Evolutionary conservation across 2,797 vertebrate genomes (phyloP).

Genomic region (Columba guinea): DNA sequence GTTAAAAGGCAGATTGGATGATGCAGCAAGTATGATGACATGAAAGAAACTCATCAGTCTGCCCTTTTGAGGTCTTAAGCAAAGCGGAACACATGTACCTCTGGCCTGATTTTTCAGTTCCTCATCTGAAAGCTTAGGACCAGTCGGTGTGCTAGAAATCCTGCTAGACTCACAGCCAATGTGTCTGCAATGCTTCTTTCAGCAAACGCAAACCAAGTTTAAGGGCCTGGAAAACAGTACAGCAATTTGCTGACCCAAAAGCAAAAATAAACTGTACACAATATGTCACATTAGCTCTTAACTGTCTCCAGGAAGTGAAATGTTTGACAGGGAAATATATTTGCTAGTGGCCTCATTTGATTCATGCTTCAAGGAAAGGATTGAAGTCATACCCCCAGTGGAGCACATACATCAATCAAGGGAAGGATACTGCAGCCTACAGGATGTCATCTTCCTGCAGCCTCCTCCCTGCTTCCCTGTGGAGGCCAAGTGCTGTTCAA

Average conservation of each 20-base stretch:
- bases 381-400: slow-evolving; percentile 45
- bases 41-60: neutral
- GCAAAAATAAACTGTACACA: neutral
- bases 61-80: neutral
- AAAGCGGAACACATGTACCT: neutral
- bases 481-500: neutral
- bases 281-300: slow-evolving; percentile 43
- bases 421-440: neutral
- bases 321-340: slow-evolving; percentile 61
- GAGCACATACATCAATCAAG: neutral
- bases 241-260: slow-evolving; percentile 4
- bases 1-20: neutral
- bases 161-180: neutral
- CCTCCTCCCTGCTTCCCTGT: neutral
- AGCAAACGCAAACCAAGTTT: slow-evolving; percentile 31
- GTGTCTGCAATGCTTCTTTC: slow-evolving; percentile 30
- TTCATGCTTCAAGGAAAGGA: slow-evolving; percentile 54
- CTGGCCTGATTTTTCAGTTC: neutral
- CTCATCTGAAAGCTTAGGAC: neutral
- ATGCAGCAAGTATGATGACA: neutral
- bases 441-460: neutral
- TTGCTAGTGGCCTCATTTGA: slow-evolving; percentile 44
- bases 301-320: slow-evolving; percentile 53
- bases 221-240: slow-evolving; percentile 26
- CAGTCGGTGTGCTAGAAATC: neutral